These are phyloP conservation scores for Rafetus swinhoei DNA, from an alignment of 2,113 vertebrate species.

Conservation along the genomic window DNA sequence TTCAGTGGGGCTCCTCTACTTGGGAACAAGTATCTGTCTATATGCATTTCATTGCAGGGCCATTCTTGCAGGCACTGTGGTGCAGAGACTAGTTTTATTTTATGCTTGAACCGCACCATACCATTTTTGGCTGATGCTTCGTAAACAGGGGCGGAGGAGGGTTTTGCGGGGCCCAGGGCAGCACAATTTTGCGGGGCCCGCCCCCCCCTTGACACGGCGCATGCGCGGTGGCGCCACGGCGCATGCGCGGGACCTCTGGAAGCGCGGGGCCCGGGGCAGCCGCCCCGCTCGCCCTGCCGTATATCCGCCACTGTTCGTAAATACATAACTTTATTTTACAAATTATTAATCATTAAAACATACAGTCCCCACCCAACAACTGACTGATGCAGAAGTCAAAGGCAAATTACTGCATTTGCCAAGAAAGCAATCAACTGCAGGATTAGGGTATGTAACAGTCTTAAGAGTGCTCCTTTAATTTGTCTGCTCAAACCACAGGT, in stretches of 20 bases:
- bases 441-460: background rate
- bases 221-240: too few relatives aligned
- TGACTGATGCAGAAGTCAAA: background rate
- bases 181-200: too few relatives aligned
- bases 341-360: background rate
- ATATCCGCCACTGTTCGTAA: background rate
- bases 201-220: too few relatives aligned
- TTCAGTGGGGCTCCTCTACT: slow-evolving; percentile 60
- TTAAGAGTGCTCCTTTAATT: background rate
- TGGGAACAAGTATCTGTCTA: slow-evolving; percentile 49
- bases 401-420: too few relatives aligned
- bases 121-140: slow-evolving; percentile 41
- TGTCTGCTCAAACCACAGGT: background rate
- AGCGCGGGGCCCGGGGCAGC: too few relatives aligned
- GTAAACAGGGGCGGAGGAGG: too few relatives aligned
- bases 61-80: background rate
- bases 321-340: background rate
- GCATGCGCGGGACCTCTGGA: too few relatives aligned
- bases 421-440: background rate
- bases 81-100: slow-evolving; percentile 47
- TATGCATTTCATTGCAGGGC: slow-evolving; percentile 54
- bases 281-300: too few relatives aligned
- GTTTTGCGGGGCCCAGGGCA: too few relatives aligned
- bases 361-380: background rate
- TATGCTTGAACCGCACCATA: slow-evolving; percentile 2